Conservation (phyloP, 2,888 invertebrate genomes). For the Diachrysia chrysitis region DNA sequence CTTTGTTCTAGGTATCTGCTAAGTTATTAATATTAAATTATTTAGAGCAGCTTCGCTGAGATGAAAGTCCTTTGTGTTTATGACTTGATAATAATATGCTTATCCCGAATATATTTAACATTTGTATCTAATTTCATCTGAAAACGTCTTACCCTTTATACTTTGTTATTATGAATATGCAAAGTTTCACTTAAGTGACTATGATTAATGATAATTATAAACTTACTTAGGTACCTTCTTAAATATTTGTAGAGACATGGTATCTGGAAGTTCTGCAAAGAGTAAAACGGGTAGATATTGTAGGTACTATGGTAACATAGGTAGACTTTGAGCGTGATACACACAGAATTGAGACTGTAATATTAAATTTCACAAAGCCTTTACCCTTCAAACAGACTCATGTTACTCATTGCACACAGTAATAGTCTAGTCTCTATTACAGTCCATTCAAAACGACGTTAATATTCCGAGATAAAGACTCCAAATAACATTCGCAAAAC, state of each 20-base stretch:
- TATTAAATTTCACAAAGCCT: neutral
- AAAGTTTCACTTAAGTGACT: neutral
- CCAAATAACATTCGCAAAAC: constrained; percentile 21
- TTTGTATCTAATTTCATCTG: constrained; percentile 3
- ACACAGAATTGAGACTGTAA: neutral
- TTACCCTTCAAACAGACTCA: neutral
- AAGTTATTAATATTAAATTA: neutral
- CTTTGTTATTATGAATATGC: neutral
- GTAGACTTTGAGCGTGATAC: neutral
- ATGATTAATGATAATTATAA: neutral
- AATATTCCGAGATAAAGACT: constrained; percentile 9
- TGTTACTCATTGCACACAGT: neutral
- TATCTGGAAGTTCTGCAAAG: neutral
- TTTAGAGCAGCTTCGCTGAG: constrained; percentile 1
- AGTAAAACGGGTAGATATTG: neutral
- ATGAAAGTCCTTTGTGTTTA: constrained; percentile 1
- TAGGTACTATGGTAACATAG: neutral
- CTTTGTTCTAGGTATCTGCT: neutral
- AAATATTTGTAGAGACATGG: neutral
- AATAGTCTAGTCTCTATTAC: neutral
- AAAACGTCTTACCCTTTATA: neutral
- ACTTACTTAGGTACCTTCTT: neutral
- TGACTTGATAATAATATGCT: neutral
- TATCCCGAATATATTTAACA: neutral
- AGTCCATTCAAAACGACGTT: neutral